Evolutionary conservation across 2,797 vertebrate species (phyloP).

Genomic region (Balearica regulorum): DNA sequence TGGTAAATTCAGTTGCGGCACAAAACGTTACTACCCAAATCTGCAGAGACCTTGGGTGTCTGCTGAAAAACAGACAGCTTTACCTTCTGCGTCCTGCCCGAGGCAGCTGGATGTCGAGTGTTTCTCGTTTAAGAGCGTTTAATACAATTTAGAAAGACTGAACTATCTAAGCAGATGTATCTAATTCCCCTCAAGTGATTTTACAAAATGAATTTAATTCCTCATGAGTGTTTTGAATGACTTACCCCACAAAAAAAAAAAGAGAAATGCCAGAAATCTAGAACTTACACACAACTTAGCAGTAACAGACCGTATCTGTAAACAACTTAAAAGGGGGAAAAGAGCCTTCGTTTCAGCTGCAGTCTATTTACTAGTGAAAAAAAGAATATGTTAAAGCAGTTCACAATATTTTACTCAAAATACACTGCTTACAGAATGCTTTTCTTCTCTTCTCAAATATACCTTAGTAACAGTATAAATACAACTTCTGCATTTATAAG

Average conservation of each 20-base stretch:
- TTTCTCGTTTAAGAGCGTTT: not conserved
- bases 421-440: not conserved
- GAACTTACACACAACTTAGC: not conserved
- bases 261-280: not conserved
- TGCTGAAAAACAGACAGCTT: not conserved
- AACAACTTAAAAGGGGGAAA: not conserved
- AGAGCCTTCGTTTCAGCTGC: not conserved
- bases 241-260: no score
- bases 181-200: not conserved
- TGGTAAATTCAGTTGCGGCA: not conserved
- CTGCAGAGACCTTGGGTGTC: not conserved
- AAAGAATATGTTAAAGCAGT: not conserved
- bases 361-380: not conserved
- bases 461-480: not conserved
- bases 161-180: conserved; percentile 12
- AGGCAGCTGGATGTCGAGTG: not conserved
- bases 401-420: not conserved
- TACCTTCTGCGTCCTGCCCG: not conserved
- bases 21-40: not conserved
- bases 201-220: not conserved
- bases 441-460: not conserved
- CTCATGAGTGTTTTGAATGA: not conserved
- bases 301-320: not conserved
- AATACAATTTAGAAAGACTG: not conserved
- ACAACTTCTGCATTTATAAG: not conserved